Percentiles rank a stretch among this genome's conserved stretches.
phyloP scores from a whole-genome alignment of 2,888 invertebrate species.

The Tipula vernalis region DNA sequence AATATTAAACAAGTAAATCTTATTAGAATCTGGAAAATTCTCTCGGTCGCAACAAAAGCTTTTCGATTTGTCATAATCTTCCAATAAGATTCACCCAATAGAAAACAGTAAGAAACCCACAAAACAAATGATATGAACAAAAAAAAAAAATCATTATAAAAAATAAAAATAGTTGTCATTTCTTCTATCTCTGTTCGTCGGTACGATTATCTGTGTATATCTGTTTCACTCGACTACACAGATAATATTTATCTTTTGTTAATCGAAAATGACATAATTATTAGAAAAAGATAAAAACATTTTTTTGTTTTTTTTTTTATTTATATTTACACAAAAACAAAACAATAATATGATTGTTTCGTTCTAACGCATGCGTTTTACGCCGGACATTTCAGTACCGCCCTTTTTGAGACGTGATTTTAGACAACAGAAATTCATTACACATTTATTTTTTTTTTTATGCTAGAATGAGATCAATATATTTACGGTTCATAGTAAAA shows the following conservation, averaged over 20 bases:
- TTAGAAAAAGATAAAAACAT: background rate
- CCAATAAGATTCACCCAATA: slow-evolving; percentile 4
- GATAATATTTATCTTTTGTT: background rate
- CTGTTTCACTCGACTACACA: background rate
- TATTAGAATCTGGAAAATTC: background rate
- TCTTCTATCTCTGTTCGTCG: background rate
- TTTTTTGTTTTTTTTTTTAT: background rate
- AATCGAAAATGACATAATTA: background rate
- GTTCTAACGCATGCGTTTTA: background rate
- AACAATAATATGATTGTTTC: background rate
- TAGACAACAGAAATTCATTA: background rate
- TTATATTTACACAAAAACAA: background rate
- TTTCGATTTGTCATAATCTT: background rate
- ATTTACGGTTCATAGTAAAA: background rate
- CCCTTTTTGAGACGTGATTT: background rate
- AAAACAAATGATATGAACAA: background rate
- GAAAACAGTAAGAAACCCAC: background rate
- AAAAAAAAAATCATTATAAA: background rate
- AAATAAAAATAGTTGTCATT: background rate
- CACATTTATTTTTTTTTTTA: too few species aligned
- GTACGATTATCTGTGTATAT: background rate
- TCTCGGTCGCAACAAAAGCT: background rate
- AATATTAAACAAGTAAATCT: background rate
- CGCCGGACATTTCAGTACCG: background rate
- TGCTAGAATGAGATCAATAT: background rate